A percentile compares a stretch with the other conserved stretches of the same genome.
Evolutionary conservation across 2,113 vertebrate genomes (phyloP).

Genomic region (Pao palembangensis): DNA sequence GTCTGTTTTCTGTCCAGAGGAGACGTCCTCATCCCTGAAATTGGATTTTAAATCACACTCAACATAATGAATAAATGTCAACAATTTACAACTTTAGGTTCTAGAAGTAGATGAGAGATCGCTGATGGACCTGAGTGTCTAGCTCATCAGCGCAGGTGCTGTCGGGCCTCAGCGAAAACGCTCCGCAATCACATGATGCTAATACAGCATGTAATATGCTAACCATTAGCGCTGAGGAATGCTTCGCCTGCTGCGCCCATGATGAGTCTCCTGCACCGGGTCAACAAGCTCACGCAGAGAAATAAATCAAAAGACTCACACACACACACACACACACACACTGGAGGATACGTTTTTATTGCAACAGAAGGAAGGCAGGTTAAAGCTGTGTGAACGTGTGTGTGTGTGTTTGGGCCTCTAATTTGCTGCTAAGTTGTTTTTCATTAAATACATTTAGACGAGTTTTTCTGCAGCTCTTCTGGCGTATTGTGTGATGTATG

Average conservation of each 20-base stretch:
- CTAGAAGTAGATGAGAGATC: too few species aligned
- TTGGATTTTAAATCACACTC: too few species aligned
- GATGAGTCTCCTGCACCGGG: slow-evolving; percentile 30
- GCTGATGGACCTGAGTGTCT: too few species aligned
- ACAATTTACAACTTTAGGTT: too few species aligned
- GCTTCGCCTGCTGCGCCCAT: slow-evolving; percentile 29
- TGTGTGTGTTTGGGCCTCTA: slow-evolving; percentile 8
- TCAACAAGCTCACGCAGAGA: slow-evolving; percentile 15
- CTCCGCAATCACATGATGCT: neutral
- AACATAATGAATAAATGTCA: too few species aligned
- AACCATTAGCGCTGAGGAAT: slow-evolving; percentile 29
- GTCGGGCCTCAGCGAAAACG: neutral
- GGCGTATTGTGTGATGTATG: slow-evolving; percentile 46
- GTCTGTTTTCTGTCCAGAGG: too few species aligned
- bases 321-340: neutral
- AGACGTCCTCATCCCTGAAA: too few species aligned
- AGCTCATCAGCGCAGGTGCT: neutral
- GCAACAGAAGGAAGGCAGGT: too few species aligned
- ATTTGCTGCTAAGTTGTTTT: slow-evolving; percentile 48
- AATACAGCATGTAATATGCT: slow-evolving; percentile 36
- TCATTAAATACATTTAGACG: slow-evolving; percentile 38
- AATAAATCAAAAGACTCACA: slow-evolving; percentile 17
- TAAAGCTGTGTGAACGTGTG: too few species aligned
- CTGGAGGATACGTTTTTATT: slow-evolving; percentile 2
- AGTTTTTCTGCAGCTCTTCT: slow-evolving; percentile 26